Evolutionary conservation across 2,797 vertebrate species (phyloP).

Genomic region (Rhadinocentrus ornatus): DNA sequence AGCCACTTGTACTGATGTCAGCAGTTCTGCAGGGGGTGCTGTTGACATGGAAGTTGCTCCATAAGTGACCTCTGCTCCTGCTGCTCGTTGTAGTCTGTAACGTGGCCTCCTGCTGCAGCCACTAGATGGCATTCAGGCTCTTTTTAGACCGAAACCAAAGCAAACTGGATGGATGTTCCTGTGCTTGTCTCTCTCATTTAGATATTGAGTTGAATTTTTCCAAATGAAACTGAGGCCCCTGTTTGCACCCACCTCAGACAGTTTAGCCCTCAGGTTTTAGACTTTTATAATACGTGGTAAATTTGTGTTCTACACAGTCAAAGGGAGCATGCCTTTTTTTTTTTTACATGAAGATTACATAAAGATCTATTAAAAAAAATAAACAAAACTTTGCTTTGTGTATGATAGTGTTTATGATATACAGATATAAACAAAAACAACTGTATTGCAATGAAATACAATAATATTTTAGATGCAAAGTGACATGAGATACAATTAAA

Average conservation of each 20-base stretch:
- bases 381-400: background rate
- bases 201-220: slow-evolving; percentile 24
- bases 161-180: background rate
- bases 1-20: background rate
- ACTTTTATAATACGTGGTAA: slow-evolving; percentile 1
- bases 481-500: background rate
- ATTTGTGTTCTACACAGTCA: background rate
- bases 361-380: background rate
- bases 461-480: background rate
- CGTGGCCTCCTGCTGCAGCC: slow-evolving; percentile 42
- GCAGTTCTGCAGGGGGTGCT: slow-evolving; percentile 67
- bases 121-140: slow-evolving; percentile 79
- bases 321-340: background rate
- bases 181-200: slow-evolving; percentile 29
- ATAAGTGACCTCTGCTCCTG: slow-evolving; percentile 46
- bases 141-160: slow-evolving; percentile 30
- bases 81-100: slow-evolving; percentile 10
- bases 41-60: slow-evolving; percentile 51
- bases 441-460: too few species aligned
- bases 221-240: slow-evolving; percentile 9
- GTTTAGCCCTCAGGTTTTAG: background rate
- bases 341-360: background rate
- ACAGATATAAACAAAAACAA: background rate
- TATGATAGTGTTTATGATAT: background rate
- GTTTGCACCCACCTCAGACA: slow-evolving; percentile 1